phyloP scores from a whole-genome alignment of 2,888 invertebrate genomes.

The Gastrophysa polygoni region DNA sequence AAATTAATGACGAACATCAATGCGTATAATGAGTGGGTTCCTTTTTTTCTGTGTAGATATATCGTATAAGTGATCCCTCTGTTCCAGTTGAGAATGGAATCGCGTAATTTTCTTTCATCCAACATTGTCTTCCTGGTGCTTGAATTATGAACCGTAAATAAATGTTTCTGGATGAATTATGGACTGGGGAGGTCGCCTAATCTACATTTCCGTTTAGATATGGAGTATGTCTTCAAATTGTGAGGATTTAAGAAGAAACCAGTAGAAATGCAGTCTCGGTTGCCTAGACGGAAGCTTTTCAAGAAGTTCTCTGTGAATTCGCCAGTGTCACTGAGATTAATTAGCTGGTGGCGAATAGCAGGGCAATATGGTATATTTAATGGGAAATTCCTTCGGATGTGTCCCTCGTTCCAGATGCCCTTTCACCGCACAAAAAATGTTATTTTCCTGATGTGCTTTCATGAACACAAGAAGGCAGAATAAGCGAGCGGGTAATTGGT shows the following conservation, averaged over 20 bases:
- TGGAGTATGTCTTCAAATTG: neutral
- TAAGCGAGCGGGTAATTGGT: too few species aligned
- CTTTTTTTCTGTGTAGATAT: too few species aligned
- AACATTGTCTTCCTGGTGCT: too few species aligned
- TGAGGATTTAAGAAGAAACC: neutral
- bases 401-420: conserved; percentile 21
- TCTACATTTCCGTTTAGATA: neutral
- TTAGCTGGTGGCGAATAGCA: conserved; percentile 18
- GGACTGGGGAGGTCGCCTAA: too few species aligned
- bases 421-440: conserved; percentile 8
- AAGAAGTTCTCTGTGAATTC: neutral
- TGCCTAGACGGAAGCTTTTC: too few species aligned
- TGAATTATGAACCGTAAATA: too few species aligned
- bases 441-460: neutral
- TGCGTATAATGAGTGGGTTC: too few species aligned
- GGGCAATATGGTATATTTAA: conserved; percentile 30
- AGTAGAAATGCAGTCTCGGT: neutral
- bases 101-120: too few species aligned
- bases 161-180: too few species aligned
- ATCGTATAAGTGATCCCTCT: too few species aligned
- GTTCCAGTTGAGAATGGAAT: too few species aligned
- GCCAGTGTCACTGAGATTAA: conserved; percentile 16
- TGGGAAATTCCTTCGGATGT: conserved; percentile 19
- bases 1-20: too few species aligned
- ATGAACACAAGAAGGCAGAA: neutral